Evolutionary conservation across 2,888 invertebrate genomes (phyloP), one percentile per base, ranked within the genome.

Genomic region (Diarsia dahlii): DNA sequence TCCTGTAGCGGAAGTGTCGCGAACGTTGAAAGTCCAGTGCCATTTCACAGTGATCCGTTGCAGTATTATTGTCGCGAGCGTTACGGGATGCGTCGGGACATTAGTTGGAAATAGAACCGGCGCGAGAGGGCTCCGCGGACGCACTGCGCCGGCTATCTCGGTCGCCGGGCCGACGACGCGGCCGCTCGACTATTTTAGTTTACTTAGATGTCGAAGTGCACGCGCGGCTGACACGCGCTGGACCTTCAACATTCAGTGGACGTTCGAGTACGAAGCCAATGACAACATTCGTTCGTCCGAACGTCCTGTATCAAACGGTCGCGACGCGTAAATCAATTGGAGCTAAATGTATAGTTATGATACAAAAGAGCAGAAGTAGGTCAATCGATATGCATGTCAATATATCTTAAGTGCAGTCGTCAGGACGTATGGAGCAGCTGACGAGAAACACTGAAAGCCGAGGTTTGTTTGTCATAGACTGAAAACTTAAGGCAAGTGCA

Each of bases 151-250:
- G 92, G 93, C 93, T 95, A 96, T 94, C 95, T 96, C 96, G 96
- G 96, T 95, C 96, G 96, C 96, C 95, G 95, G 95, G 95, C 94
- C 91, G 93, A 90, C 91, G 91, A 90, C 91, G 91, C 89, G 85
- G 81, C 85, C 92, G 95, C 95, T 92, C 89, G 94, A 96, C 96
- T 96, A 96, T 96, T 96, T 96, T 96, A 89, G 96, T 96, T 95
- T 95, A 95, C 94, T 94, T 94, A 95, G 95, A 95, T 95, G 95
- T 95, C 95, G 96, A 95, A 96, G 95, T 96, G 95, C 96, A 95
- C 92, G 91, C 91, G 90, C 90, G 88, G 89, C 90, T 93, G 94
- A 94, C 94, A 93, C 90, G 91, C 81, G 90, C 88, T 90, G 93
- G 95, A 95, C 95, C 95, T 95, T 95, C 95, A 93, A 90, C 90